Evolutionary conservation across 2,797 vertebrate genomes (phyloP), one percentile per base, ranked within the genome.

Genomic region (Enteromius thamalakanensis): DNA sequence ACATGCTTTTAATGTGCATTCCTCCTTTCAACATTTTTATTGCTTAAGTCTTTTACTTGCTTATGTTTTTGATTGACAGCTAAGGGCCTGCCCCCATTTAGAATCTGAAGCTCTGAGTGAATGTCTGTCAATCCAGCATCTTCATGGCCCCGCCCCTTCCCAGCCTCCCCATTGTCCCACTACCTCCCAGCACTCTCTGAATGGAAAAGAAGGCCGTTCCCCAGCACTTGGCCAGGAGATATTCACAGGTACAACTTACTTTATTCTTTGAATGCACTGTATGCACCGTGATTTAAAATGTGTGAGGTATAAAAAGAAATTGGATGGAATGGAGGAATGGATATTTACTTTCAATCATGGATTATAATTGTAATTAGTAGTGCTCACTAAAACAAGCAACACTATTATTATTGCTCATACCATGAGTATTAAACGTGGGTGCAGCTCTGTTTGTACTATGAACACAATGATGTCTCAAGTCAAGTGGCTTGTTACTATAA

Each of bases 111-210:
- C 96, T 86, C 92, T 98, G 89, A 96, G 93, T 1, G 96, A 98
- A 84, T 97, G 96, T 90, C 92, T 97, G 92, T 95, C 96, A 77
- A 92, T 98, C 87, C 97, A 97, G 88, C 96, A 98, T 62, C 95
- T 97, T 68, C 97, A 96, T 70, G 92, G 93, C 90, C 87, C 93
- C 14, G 55, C 94, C 88, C 92, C 96, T 87, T 89, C 93, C 0
- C 97, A 96, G 72, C 94, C 95, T 85, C 87, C 91, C 86, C 95
- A 93, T 8, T 89, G 93, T 77, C 34, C 85, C 2, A 85, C 93
- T 87, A 90, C 93, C 80, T 68, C 89, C 7, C 95, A 95, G 84
- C 96, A 97, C 84, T 90, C 94, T 85, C 92, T 95, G 87, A 96
- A 96, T 21, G 94, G 96, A 84, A 98, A 97, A 89, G 95, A 96